Base-by-base conservation (phyloP, 2,888 invertebrate genomes). In the Branchellion lobata region DNA sequence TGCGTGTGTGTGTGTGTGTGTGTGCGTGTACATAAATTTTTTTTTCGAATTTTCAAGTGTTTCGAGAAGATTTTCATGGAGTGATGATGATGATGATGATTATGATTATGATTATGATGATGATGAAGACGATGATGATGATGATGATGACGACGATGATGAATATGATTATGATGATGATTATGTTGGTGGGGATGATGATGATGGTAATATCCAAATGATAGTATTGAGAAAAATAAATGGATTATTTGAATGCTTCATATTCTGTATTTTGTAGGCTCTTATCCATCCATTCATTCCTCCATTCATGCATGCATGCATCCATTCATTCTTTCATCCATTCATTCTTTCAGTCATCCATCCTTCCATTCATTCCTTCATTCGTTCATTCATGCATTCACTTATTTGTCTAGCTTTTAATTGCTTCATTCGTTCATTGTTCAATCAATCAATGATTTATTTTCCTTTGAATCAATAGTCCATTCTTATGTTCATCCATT, bases 91-190 rank as follows among this genome's bases (percentile, higher is more conserved):
- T 40, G 74, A 47, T 8, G 51, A 47, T 47, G 74, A 74, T 8
- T 11, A 40, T 11, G 74, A 74, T 11, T 11, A 74, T 40, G 47
- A 74, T 40, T 8, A 74, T 74, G 74, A 74, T n/a, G 51, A 47
- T 74, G 51, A 24, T n/a, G 74, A 74, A 11, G 51, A 79, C 47
- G 71, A 24, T 74, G 29, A 71, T 24, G 69, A 78, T 8, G 53
- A 78, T 34, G 69, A 77, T 33, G 77, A 61, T 11, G 77, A 61
- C 11, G 77, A 77, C 31, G 77, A 77, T 27, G 61, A 77, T 11
- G 77, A 77, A 11, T 57, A 61, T 18, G 29, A 18, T 33, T 57
- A 77, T 61, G 77, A 77, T 11, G 61, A 77, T 18, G 77, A 77
- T 33, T 27, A 27, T 31, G 61, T 68, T 61, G 77, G 61, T n/a